These are phyloP conservation scores for Melanerpes aurifrons DNA, from an alignment of 2,113 vertebrate genomes.

Conservation along the genomic window DNA sequence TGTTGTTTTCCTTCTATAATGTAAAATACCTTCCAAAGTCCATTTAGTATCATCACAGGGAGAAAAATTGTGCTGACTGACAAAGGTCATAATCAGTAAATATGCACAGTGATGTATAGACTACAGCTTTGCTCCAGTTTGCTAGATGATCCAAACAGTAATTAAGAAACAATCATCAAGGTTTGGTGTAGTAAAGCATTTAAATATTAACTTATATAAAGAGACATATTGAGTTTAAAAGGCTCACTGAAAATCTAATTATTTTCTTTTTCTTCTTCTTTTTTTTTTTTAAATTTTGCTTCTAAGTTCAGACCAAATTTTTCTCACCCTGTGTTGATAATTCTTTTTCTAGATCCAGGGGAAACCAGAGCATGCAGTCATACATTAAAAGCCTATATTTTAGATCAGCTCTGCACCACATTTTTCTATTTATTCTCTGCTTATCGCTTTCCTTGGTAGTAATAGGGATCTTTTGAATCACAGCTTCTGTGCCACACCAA, in stretches of 20 bases:
- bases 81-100: background rate
- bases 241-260: background rate
- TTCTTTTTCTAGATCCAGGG: background rate
- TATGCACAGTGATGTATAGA: background rate
- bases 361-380: background rate
- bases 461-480: background rate
- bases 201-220: background rate
- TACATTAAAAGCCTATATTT: background rate
- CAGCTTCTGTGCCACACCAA: background rate
- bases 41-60: background rate
- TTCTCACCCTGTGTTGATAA: background rate
- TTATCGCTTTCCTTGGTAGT: background rate
- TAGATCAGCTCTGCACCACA: background rate
- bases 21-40: background rate
- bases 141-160: background rate
- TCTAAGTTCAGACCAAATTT: background rate
- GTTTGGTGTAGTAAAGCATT: background rate
- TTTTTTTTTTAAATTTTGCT: background rate
- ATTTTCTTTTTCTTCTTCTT: background rate
- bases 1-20: background rate
- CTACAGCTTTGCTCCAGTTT: background rate
- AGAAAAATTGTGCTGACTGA: background rate
- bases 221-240: background rate
- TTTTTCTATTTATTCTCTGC: conserved; percentile 9
- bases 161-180: background rate